phyloP scores from a whole-genome alignment of 2,113 vertebrate species.

The Scomber colias region DNA sequence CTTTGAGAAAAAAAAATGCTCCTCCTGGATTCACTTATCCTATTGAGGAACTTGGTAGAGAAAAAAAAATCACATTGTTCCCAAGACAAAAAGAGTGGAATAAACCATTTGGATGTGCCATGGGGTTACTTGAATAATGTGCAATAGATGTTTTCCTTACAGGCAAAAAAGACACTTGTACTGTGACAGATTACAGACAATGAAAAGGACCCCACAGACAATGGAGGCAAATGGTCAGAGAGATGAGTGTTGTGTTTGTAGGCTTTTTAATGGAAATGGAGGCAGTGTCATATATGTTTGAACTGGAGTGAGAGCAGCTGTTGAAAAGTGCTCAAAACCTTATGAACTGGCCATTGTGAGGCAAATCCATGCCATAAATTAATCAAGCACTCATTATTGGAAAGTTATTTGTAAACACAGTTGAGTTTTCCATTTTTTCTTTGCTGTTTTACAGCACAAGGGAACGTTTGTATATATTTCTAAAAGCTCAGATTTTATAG shows the following conservation, averaged over 20 bases:
- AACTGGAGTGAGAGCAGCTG: constrained; percentile 88
- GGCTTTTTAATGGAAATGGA: constrained; percentile 95
- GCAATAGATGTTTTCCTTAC: constrained; percentile 91
- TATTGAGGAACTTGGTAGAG: constrained; percentile 54
- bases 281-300: constrained; percentile 88
- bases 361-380: constrained; percentile 89
- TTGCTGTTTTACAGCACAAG: constrained; percentile 82
- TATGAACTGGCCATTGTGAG: constrained; percentile 91
- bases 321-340: constrained; percentile 85
- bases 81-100: constrained; percentile 72
- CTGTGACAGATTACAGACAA: constrained; percentile 88
- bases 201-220: constrained; percentile 87
- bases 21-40: constrained; percentile 72
- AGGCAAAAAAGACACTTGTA: constrained; percentile 88
- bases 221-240: constrained; percentile 88
- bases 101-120: constrained; percentile 76
- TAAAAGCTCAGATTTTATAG: constrained; percentile 93
- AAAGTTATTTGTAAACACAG: constrained; percentile 85
- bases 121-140: constrained; percentile 86
- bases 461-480: constrained; percentile 89
- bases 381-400: constrained; percentile 89
- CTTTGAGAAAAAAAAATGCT: constrained; percentile 64
- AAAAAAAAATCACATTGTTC: constrained; percentile 56
- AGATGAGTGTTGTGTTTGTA: constrained; percentile 87
- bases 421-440: constrained; percentile 81